phyloP scores from a whole-genome alignment of 2,888 invertebrate genomes.

The Brachylomia viminalis region DNA sequence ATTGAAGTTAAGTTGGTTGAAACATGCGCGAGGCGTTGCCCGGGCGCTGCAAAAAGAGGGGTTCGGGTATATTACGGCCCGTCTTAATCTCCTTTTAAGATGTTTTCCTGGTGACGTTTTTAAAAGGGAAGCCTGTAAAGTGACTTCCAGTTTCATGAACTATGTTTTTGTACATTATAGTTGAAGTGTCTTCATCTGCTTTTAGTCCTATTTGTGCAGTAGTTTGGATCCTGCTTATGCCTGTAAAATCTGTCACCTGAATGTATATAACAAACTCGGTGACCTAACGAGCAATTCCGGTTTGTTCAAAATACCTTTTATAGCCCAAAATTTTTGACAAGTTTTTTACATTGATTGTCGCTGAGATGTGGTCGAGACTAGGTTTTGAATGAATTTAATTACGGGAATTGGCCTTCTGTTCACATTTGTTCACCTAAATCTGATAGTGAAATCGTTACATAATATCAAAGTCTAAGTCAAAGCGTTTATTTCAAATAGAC shows the following conservation, averaged over 20 bases:
- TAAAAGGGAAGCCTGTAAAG: not conserved
- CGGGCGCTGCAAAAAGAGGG: conserved; percentile 38
- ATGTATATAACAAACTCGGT: too few species aligned
- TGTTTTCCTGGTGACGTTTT: conserved; percentile 26
- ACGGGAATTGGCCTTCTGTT: not conserved
- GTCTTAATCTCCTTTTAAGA: conserved; percentile 40
- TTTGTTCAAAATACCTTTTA: not conserved
- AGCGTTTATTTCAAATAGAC: too few species aligned
- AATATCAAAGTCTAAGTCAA: too few species aligned
- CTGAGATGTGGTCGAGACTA: not conserved
- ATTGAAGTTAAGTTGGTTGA: conserved; percentile 65
- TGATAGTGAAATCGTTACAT: too few species aligned
- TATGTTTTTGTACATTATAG: not conserved
- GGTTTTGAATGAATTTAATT: not conserved
- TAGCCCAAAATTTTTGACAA: not conserved
- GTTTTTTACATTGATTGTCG: not conserved
- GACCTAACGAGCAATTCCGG: not conserved
- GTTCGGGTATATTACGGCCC: conserved; percentile 17
- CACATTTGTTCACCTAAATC: not conserved
- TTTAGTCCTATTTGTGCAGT: not conserved
- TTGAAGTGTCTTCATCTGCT: not conserved
- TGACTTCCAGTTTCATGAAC: not conserved
- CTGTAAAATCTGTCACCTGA: not conserved
- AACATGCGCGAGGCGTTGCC: conserved; percentile 59
- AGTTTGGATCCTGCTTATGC: not conserved